A percentile compares a stretch with the other conserved stretches of the same genome.
These are phyloP conservation scores for Vulpes lagopus DNA, from an alignment of 2,113 vertebrate species.

Conservation along the genomic window DNA sequence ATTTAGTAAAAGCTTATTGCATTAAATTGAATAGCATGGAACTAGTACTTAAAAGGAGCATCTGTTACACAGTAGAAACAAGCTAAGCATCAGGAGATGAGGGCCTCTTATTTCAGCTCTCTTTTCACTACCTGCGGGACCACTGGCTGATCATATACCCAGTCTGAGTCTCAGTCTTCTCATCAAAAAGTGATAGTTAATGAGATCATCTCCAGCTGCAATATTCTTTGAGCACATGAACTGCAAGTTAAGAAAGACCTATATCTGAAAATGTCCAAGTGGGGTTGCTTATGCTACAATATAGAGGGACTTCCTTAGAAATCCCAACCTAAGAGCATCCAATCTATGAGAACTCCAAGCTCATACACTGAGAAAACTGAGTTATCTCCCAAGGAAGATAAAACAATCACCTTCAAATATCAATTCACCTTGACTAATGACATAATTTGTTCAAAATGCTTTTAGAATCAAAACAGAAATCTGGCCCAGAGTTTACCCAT, in stretches of 20 bases:
- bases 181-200: not conserved
- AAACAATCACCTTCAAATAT: constrained; percentile 37
- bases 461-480: constrained; percentile 33
- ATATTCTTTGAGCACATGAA: not conserved
- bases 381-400: not conserved
- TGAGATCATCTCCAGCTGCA: not conserved
- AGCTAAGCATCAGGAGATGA: not conserved
- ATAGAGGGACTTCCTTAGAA: not conserved
- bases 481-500: not conserved
- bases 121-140: not conserved
- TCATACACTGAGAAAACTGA: not conserved
- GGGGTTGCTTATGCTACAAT: not conserved
- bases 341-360: not conserved
- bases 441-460: not conserved
- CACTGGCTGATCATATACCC: not conserved
- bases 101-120: not conserved
- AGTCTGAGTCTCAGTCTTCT: not conserved
- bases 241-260: not conserved
- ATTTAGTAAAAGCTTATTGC: not conserved
- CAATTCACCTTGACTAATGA: not conserved
- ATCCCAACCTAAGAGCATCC: not conserved
- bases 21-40: not conserved
- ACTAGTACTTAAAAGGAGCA: not conserved
- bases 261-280: not conserved
- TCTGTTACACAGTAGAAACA: not conserved